Evolutionary conservation across 2,113 vertebrate genomes (phyloP).

Genomic region (Mormoops blainvillei): DNA sequence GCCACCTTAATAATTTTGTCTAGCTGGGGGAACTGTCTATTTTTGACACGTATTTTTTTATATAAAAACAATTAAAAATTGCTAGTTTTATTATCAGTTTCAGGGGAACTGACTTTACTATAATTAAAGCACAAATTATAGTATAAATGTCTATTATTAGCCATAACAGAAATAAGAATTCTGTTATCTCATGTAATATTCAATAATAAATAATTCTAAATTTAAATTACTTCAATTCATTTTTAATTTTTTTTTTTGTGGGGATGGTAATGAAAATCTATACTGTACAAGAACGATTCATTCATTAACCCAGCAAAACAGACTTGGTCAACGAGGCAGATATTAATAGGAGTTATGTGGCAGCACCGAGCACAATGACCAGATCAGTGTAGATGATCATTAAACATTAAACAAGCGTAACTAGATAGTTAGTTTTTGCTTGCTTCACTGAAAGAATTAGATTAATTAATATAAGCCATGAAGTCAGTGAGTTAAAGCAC

Average conservation of each 20-base stretch:
- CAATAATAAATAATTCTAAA: neutral
- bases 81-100: neutral
- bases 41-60: neutral
- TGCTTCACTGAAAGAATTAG: neutral
- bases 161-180: neutral
- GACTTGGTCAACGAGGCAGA: neutral
- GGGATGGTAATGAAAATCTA: neutral
- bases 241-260: neutral
- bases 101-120: neutral
- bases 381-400: neutral
- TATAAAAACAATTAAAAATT: neutral
- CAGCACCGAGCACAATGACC: neutral
- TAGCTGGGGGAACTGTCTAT: neutral
- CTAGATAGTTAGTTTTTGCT: neutral
- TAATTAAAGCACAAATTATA: neutral
- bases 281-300: neutral
- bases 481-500: neutral
- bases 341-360: neutral
- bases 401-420: neutral
- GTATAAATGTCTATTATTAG: neutral
- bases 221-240: neutral
- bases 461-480: neutral
- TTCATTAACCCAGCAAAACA: neutral
- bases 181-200: neutral
- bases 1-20: neutral